phyloP scores from a whole-genome alignment of 2,797 vertebrate genomes.

The Oophaga sylvatica region DNA sequence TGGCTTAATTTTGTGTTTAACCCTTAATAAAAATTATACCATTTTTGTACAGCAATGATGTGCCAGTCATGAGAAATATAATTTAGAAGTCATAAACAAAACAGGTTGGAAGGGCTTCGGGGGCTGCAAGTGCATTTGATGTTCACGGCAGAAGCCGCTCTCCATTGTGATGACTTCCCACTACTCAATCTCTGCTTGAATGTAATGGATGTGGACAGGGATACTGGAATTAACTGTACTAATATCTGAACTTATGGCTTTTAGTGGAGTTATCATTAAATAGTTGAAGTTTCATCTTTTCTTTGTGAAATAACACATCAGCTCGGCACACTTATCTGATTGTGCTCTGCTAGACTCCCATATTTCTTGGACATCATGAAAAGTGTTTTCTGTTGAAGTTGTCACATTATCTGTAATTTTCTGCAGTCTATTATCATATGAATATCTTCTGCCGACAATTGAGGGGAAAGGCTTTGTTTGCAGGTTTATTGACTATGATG shows the following conservation, averaged over 20 bases:
- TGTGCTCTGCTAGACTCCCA: background rate
- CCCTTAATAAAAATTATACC: too few relatives aligned
- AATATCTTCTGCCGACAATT: constrained; percentile 26
- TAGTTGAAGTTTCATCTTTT: background rate
- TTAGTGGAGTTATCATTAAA: background rate
- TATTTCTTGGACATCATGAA: constrained; percentile 27
- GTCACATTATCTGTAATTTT: constrained; percentile 54
- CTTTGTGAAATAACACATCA: constrained; percentile 10
- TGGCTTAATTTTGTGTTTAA: too few relatives aligned
- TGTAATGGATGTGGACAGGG: background rate
- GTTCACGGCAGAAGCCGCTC: background rate
- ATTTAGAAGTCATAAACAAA: too few relatives aligned
- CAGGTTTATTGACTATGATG: constrained; percentile 38
- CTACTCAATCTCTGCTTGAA: background rate
- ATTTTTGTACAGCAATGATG: too few relatives aligned
- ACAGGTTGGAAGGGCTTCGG: too few relatives aligned
- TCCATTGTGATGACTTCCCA: background rate
- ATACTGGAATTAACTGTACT: background rate
- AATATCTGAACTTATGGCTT: background rate
- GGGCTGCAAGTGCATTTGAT: too few relatives aligned
- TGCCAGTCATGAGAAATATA: too few relatives aligned
- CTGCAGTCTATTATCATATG: constrained; percentile 33
- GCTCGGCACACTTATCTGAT: background rate
- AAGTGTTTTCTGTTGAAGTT: constrained; percentile 33
- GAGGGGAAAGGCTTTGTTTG: constrained; percentile 31